Evolutionary conservation across 1,140 invertebrate species (phyloP).

Genomic region (Vollenhovia emeryi): DNA sequence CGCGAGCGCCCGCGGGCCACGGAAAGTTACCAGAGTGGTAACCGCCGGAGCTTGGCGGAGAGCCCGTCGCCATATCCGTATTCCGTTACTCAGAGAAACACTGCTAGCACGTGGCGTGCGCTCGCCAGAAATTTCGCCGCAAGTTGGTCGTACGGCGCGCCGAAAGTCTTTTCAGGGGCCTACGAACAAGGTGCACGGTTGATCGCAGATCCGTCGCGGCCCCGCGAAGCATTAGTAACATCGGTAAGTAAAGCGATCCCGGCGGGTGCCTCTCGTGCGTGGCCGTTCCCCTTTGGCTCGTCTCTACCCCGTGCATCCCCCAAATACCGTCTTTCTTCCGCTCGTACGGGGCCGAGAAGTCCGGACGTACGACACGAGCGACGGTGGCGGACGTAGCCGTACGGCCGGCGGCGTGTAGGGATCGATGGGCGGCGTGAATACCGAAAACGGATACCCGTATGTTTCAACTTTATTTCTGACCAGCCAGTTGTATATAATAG

Average conservation of each 20-base stretch:
- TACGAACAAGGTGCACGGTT: background rate
- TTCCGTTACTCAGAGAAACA: slow-evolving; percentile 73
- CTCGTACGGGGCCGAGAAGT: background rate
- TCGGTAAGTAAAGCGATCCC: slow-evolving; percentile 36
- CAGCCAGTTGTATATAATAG: background rate
- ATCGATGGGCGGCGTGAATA: background rate
- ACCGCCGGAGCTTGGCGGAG: background rate
- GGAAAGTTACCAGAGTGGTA: too few relatives aligned
- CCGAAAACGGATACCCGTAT: background rate
- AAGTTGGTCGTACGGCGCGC: slow-evolving; percentile 53
- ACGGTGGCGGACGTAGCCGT: background rate
- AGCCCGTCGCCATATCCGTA: slow-evolving; percentile 78
- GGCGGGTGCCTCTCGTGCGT: slow-evolving; percentile 56
- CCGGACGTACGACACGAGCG: background rate
- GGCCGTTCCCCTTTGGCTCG: background rate
- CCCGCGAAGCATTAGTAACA: slow-evolving; percentile 52
- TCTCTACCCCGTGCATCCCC: background rate
- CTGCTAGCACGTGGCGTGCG: slow-evolving; percentile 72
- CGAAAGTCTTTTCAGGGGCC: background rate
- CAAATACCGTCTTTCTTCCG: slow-evolving; percentile 37
- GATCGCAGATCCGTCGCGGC: background rate
- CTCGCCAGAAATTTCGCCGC: slow-evolving; percentile 45
- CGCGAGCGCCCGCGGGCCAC: background rate
- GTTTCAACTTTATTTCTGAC: background rate
- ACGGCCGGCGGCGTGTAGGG: background rate